These are phyloP conservation scores for Saturnia japonica DNA, from an alignment of 2,888 invertebrate species.

Conservation along the genomic window DNA sequence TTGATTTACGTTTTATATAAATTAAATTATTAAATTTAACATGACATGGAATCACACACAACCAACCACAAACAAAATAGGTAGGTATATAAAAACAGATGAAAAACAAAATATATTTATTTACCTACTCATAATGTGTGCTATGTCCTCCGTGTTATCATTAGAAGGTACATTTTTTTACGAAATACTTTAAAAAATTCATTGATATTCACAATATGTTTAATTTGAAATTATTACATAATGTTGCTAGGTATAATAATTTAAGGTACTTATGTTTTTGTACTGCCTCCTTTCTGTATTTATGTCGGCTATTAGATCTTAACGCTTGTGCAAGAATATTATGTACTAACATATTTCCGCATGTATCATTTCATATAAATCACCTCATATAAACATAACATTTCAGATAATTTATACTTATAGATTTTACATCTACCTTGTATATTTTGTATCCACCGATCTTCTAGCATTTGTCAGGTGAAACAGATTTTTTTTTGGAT, in stretches of 20 bases:
- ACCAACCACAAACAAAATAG: slow-evolving; percentile 38
- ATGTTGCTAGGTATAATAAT: background rate
- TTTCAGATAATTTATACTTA: slow-evolving; percentile 66
- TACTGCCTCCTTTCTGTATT: background rate
- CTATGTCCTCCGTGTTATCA: slow-evolving; percentile 21
- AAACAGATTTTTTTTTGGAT: slow-evolving; percentile 62
- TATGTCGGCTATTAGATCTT: slow-evolving; percentile 29
- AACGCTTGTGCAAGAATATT: slow-evolving; percentile 58
- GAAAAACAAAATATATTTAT: slow-evolving; percentile 3
- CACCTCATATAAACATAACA: slow-evolving; percentile 71
- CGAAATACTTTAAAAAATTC: background rate
- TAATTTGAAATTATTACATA: background rate
- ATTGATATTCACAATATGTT: background rate
- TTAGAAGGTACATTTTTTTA: background rate
- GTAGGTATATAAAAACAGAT: slow-evolving; percentile 4
- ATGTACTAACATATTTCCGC: slow-evolving; percentile 56
- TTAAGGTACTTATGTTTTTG: background rate
- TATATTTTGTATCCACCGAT: slow-evolving; percentile 46
- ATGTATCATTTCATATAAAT: slow-evolving; percentile 66
- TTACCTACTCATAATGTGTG: slow-evolving; percentile 15
- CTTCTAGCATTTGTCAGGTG: slow-evolving; percentile 86
- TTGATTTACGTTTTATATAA: slow-evolving; percentile 18
- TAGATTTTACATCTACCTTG: slow-evolving; percentile 67
- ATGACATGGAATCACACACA: slow-evolving; percentile 65
- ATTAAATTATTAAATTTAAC: slow-evolving; percentile 49